A percentile compares a stretch with the other conserved stretches of the same genome.
Conservation (phyloP, 2,113 vertebrate genomes). For the Mungos mungo region DNA sequence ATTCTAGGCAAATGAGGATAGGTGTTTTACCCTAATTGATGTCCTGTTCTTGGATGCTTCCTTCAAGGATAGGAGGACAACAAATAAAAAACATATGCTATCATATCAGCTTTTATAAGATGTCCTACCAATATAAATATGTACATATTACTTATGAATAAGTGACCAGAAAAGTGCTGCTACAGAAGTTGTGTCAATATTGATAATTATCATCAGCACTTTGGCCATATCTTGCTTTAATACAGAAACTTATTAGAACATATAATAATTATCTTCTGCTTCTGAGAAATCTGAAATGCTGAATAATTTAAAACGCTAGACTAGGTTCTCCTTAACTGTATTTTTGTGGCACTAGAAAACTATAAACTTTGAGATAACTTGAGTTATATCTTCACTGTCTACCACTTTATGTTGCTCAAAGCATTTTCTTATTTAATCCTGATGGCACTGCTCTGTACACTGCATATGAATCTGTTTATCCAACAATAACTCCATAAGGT, state of each 20-base stretch:
- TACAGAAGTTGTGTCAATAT: not conserved
- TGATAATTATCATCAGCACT: not conserved
- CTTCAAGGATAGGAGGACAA: not conserved
- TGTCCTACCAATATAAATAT: not conserved
- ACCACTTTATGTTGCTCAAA: not conserved
- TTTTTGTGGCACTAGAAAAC: not conserved
- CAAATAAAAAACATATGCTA: not conserved
- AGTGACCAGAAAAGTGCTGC: not conserved
- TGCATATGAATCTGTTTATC: not conserved
- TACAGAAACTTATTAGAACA: not conserved
- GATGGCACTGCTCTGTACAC: not conserved
- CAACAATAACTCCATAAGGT: not conserved
- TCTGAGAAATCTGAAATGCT: not conserved
- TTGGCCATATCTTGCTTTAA: not conserved
- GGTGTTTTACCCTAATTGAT: fast-evolving
- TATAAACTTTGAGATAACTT: not conserved
- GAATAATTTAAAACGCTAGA: not conserved
- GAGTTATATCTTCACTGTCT: not conserved
- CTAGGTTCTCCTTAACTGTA: not conserved
- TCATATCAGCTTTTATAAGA: not conserved
- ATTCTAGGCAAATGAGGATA: not conserved
- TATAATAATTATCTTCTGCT: not conserved
- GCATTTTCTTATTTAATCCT: not conserved
- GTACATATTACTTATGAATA: not conserved
- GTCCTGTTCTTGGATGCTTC: not conserved